phyloP scores from a whole-genome alignment of 2,113 vertebrate genomes.

The Bufo gargarizans region DNA sequence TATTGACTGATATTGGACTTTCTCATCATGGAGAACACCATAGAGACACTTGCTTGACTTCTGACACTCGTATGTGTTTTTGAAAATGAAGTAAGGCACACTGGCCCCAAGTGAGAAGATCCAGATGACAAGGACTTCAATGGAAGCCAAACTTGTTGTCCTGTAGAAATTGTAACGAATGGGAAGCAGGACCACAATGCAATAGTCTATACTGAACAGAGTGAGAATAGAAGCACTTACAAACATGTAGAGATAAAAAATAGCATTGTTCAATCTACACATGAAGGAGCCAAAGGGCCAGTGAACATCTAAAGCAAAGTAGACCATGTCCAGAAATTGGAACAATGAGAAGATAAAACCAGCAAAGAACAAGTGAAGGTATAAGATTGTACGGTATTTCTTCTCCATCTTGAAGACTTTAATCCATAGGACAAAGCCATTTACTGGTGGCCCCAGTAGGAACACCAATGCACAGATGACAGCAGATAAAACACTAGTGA shows the following conservation, averaged over 20 bases:
- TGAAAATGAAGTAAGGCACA: constrained; percentile 4
- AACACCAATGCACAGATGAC: neutral
- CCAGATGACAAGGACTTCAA: neutral
- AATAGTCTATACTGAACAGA: neutral
- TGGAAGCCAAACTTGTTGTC: neutral
- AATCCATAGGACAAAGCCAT: neutral
- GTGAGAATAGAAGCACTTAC: neutral
- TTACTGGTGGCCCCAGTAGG: neutral
- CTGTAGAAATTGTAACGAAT: neutral
- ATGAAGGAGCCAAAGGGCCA: constrained; percentile 1
- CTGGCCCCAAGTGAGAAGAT: neutral
- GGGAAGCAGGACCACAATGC: neutral
- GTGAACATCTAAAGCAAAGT: constrained; percentile 13
- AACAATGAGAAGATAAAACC: neutral
- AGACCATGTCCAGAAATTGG: neutral
- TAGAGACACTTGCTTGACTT: constrained; percentile 13
- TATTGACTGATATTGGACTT: neutral
- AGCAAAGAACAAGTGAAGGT: neutral
- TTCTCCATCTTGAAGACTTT: constrained; percentile 12
- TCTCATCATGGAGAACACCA: too few relatives aligned
- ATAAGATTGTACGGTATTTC: neutral
- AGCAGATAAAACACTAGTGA: neutral
- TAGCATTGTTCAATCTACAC: neutral
- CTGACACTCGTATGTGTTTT: neutral
- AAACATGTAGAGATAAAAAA: constrained; percentile 4